Conservation (phyloP, 64 coral and sea anemone species). For the Actinia equina region DNA sequence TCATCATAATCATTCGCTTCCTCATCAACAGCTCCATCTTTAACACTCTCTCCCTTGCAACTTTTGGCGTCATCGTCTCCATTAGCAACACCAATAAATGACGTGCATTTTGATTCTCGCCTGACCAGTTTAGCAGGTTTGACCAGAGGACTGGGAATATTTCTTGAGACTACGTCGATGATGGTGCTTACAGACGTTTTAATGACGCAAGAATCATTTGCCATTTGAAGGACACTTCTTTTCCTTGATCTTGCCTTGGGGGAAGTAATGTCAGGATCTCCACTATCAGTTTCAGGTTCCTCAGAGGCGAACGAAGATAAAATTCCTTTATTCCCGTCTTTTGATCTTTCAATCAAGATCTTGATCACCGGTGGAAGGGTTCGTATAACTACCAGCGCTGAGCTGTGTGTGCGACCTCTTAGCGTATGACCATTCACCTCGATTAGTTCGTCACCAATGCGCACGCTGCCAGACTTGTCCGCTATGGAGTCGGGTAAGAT, state of each 20-base stretch:
- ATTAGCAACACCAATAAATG: constrained; percentile 36
- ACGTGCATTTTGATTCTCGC: constrained; percentile 48
- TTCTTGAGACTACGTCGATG: constrained; percentile 39
- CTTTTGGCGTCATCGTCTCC: constrained; percentile 1
- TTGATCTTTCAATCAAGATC: constrained; percentile 44
- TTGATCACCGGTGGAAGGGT: constrained; percentile 56
- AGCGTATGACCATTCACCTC: constrained; percentile 56
- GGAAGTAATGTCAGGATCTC: constrained; percentile 29
- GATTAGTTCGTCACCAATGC: constrained; percentile 66
- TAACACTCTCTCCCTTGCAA: background rate
- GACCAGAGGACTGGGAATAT: background rate
- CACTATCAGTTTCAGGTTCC: background rate
- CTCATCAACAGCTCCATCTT: background rate
- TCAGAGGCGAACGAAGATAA: background rate
- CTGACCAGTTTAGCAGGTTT: constrained; percentile 34
- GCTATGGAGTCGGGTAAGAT: constrained; percentile 78
- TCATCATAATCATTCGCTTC: constrained; percentile 16
- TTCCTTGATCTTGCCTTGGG: constrained; percentile 33
- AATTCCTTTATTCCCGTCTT: constrained; percentile 33
- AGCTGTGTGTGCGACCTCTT: constrained; percentile 33
- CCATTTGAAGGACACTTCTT: constrained; percentile 39
- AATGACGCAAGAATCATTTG: constrained; percentile 33
- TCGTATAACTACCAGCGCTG: constrained; percentile 38
- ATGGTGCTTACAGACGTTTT: constrained; percentile 26
- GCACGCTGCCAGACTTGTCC: constrained; percentile 59